Evolutionary conservation across 2,888 invertebrate genomes (phyloP), one percentile per base, ranked within the genome.

Genomic region (Temnothorax unifasciatus): DNA sequence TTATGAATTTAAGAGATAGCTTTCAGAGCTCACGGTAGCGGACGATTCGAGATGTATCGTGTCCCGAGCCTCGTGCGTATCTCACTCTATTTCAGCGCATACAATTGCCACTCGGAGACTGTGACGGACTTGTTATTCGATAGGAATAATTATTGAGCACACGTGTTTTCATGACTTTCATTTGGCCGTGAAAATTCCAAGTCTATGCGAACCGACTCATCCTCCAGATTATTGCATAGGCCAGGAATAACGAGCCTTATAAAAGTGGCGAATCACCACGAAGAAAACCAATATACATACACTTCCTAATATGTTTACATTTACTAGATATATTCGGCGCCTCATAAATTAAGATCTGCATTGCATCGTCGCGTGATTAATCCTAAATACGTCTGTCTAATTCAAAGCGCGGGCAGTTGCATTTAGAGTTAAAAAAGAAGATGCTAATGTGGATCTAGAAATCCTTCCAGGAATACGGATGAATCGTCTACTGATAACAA

Each of bases 1-100:
- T 89, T 89, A 88, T 88, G 86, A 87, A 88, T 86, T 89, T 89
- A 83, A 90, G 79, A 77, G 85, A 85, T 87, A 86, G 79, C 38
- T 86, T 82, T 82, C 68, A 59, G 71, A 73, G 38, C 63, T 82
- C 77, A 86, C 71, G 54, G 47, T n/a, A 71, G 44, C 75, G 79
- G 15, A 34, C 34, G 25, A 13, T 64, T 11, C 34, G 21, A 75
- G 52, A 68, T 29, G n/a, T 59, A 73, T 73, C 73, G 18, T 44
- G 44, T 77, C 21, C 11, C 66, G 18, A 79, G 34, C 59, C 59
- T 54, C 41, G 29, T 54, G n/a, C 52, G 29, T 21, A 79, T 69
- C n/a, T 57, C 44, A 29, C 69, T 69, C 59, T 71, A 79, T 38
- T 71, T 57, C 73, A 34, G 18, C 57, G n/a, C 47, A 47, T 69